Evolutionary conservation across 2,113 vertebrate genomes (phyloP).

Genomic region (Tenrec ecaudatus): DNA sequence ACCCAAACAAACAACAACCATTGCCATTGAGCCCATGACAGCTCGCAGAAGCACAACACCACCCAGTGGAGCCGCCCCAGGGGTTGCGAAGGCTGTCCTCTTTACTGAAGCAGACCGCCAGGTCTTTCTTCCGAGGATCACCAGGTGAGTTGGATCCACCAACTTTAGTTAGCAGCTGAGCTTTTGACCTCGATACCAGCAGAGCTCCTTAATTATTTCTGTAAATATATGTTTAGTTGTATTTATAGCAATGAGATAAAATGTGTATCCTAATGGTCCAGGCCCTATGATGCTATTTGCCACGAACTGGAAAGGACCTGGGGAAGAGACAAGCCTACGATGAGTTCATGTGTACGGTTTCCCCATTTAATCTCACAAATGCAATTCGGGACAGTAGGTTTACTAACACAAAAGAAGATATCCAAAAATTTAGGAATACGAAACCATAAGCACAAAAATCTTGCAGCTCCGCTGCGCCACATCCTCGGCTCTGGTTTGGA

Average conservation of each 20-base stretch:
- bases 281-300: neutral
- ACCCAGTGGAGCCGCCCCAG: neutral
- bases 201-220: neutral
- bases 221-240: conserved; percentile 36
- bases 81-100: neutral
- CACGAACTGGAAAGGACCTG: neutral
- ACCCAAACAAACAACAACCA: neutral
- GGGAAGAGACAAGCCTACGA: neutral
- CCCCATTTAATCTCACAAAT: conserved; percentile 21
- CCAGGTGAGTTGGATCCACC: neutral
- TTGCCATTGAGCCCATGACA: neutral
- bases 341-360: neutral
- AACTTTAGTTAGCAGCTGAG: neutral
- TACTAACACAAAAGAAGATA: conserved; percentile 48
- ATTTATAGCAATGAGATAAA: neutral
- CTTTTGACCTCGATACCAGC: neutral
- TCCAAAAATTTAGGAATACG: conserved; percentile 48
- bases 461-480: conserved; percentile 18
- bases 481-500: conserved; percentile 59
- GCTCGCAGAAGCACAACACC: neutral
- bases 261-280: neutral
- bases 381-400: conserved; percentile 10
- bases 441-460: conserved; percentile 58
- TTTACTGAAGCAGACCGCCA: neutral
- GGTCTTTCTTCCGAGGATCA: neutral